Evolutionary conservation across 2,888 invertebrate species (phyloP), one percentile per base, ranked within the genome.

Genomic region (Drosophila nigricruria): DNA sequence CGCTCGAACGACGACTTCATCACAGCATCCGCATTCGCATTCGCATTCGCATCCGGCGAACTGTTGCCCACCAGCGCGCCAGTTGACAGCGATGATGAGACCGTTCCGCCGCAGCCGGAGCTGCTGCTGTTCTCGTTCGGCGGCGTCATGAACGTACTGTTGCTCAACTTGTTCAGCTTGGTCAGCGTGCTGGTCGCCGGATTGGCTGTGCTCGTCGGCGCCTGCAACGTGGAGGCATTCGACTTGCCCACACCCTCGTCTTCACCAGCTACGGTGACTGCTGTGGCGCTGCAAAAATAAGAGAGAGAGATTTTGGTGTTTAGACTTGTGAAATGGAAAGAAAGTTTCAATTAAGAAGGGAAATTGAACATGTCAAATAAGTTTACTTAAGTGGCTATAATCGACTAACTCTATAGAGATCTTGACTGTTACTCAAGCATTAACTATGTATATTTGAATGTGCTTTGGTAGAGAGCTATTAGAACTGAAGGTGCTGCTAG

Each of bases 1-100:
- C 88, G 88, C 53, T 90, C 90, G 36, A 89, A 78, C 10, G 90
- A 90, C 65, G 90, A 82, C 80, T 89, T 92, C 83, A 91, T 90
- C 40, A 83, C 73, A 2, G 88, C 86, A 62, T 92, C 91, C 62
- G 85, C 53, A 40, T 70, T 89, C 40, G 84, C 47, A 40, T 40
- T 89, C 38, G 84, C 49, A 38, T 70, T 89, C 38, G 84, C 43
- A 49, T 49, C 49, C 49, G 49, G 56, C 9, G 64, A 63, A 30
- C 70, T 58, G 60, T 77, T 58, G 60, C 73, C 53, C 73, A 75
- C 57, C 65, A 75, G 62, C 38, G 77, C 82, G 6, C 58, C 57
- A 49, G 77, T 45, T 2, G 75, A 81, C 23, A 68, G 25, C 2
- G 85, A 82, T n/a, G 77, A 80, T 16, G 77, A 80, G 16, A 68